phyloP scores from a whole-genome alignment of 2,797 vertebrate genomes.

The Spizella passerina region DNA sequence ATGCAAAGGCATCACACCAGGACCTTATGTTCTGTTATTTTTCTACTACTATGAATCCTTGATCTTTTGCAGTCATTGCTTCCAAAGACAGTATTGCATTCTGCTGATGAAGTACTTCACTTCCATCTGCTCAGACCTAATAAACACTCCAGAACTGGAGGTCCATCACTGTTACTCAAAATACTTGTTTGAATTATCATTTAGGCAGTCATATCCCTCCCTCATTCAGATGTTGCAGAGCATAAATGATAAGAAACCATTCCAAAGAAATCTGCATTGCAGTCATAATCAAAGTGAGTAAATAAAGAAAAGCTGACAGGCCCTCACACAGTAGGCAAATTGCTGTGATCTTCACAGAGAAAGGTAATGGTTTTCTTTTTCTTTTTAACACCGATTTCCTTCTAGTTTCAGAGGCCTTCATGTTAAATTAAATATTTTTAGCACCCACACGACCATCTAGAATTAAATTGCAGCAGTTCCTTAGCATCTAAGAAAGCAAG shows the following conservation, averaged over 20 bases:
- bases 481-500: constrained; percentile 40
- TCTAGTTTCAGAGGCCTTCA: constrained; percentile 15
- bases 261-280: constrained; percentile 26
- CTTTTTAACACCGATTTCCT: background rate
- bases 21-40: background rate
- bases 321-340: background rate
- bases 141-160: constrained; percentile 3
- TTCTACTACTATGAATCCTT: background rate
- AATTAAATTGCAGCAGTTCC: constrained; percentile 40
- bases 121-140: constrained; percentile 22
- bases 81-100: background rate
- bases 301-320: background rate
- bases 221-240: background rate
- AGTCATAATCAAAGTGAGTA: background rate
- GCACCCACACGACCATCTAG: background rate
- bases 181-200: background rate
- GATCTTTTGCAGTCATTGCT: background rate
- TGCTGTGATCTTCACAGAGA: background rate
- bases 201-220: background rate
- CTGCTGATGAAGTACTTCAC: background rate
- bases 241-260: background rate
- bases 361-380: background rate
- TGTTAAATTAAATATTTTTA: constrained; percentile 53
- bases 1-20: background rate
- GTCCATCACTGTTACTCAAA: constrained; percentile 9